Evolutionary conservation across 2,797 vertebrate species (phyloP).

Genomic region (Denticeps clupeoides): DNA sequence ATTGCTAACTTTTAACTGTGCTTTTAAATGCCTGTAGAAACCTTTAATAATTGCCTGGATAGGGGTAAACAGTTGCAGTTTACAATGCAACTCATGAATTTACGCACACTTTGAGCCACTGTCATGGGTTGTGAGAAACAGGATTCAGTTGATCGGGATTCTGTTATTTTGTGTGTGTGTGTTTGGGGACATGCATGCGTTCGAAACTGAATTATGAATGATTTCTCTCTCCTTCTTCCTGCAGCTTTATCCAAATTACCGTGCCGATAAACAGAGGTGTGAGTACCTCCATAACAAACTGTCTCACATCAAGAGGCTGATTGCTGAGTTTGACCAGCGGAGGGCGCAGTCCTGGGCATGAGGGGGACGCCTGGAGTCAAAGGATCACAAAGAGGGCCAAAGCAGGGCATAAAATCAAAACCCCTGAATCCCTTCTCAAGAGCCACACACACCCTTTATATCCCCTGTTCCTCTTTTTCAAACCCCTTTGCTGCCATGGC

Average conservation of each 20-base stretch:
- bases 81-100: too few species aligned
- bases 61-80: too few species aligned
- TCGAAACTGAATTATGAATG: too few species aligned
- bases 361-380: too few species aligned
- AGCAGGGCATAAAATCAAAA: constrained; percentile 25
- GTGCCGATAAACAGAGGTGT: constrained; percentile 74
- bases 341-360: constrained; percentile 64
- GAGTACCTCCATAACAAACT: constrained; percentile 86
- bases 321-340: constrained; percentile 79
- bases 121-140: too few species aligned
- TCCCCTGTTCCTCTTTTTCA: constrained; percentile 15
- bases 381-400: constrained; percentile 41
- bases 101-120: too few species aligned
- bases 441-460: constrained; percentile 19
- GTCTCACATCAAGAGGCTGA: constrained; percentile 80
- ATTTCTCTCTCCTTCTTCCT: neutral
- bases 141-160: too few species aligned
- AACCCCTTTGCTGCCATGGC: constrained; percentile 26
- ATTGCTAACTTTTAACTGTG: too few species aligned
- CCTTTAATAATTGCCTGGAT: too few species aligned
- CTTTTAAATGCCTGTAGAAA: too few species aligned
- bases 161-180: too few species aligned
- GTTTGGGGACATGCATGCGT: too few species aligned
- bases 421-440: neutral
- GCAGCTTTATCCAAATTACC: constrained; percentile 74